A percentile compares a stretch with the other conserved stretches of the same genome.
Evolutionary conservation across 1,140 invertebrate genomes (phyloP).

Genomic region (Drosophila hydei): DNA sequence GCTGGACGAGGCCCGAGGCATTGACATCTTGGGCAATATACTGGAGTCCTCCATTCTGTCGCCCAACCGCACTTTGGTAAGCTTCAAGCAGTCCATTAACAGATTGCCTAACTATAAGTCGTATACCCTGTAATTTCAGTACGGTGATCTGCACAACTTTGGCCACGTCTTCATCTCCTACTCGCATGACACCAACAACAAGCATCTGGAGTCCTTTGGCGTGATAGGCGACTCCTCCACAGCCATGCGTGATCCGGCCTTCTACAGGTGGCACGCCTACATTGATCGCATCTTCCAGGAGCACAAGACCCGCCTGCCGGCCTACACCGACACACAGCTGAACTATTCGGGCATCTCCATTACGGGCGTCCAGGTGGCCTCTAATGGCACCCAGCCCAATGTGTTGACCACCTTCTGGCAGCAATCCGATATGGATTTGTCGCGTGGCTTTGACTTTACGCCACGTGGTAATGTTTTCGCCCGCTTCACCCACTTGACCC

Average conservation of each 20-base stretch:
- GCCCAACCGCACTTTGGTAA: conserved; percentile 89
- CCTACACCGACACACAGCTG: conserved; percentile 86
- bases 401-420: conserved; percentile 89
- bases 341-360: conserved; percentile 87
- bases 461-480: conserved; percentile 89
- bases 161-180: conserved; percentile 88
- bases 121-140: conserved; percentile 81
- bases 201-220: conserved; percentile 88
- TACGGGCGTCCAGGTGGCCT: conserved; percentile 84
- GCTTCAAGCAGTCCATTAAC: conserved; percentile 83
- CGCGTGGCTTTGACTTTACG: conserved; percentile 90
- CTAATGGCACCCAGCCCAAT: conserved; percentile 85
- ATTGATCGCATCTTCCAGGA: conserved; percentile 92
- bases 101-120: not conserved
- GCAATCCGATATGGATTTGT: conserved; percentile 89
- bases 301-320: conserved; percentile 89
- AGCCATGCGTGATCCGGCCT: conserved; percentile 92
- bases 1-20: conserved; percentile 88
- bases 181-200: conserved; percentile 89
- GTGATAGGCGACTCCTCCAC: conserved; percentile 90
- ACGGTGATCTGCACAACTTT: conserved; percentile 90
- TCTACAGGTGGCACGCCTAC: conserved; percentile 93
- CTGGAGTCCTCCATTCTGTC: conserved; percentile 90
- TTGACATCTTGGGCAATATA: conserved; percentile 92
- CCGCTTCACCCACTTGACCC: conserved; percentile 90